A percentile compares a stretch with the other conserved stretches of the same genome.
phyloP scores from a whole-genome alignment of 2,888 invertebrate species.

The Imbricaverruca yamaguchii region DNA sequence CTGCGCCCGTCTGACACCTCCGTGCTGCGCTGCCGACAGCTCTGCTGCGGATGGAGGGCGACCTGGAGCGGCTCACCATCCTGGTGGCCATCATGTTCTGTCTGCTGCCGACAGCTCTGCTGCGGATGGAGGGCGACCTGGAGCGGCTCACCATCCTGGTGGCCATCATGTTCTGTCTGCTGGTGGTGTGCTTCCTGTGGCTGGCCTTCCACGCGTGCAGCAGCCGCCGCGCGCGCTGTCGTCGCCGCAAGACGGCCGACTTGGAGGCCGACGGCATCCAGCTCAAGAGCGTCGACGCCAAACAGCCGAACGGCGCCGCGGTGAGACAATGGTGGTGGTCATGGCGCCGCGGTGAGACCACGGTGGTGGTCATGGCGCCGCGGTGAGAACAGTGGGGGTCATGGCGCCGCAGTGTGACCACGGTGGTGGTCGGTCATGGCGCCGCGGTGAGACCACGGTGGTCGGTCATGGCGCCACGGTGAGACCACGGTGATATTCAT shows the following conservation, averaged over 20 bases:
- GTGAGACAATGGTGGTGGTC: not conserved
- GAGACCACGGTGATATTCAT: no score
- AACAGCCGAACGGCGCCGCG: not conserved
- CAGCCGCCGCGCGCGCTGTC: not conserved
- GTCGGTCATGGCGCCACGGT: no score
- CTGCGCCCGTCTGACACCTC: not conserved
- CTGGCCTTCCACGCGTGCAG: constrained; percentile 9
- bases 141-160: constrained; percentile 10
- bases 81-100: constrained; percentile 14
- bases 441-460: not conserved
- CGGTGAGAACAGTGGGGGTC: not conserved
- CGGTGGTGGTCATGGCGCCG: not conserved
- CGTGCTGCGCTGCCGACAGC: not conserved
- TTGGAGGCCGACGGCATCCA: not conserved
- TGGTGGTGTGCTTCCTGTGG: not conserved
- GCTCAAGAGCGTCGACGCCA: not conserved
- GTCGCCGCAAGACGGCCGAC: not conserved
- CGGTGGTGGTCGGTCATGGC: no score
- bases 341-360: not conserved
- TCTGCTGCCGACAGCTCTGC: not conserved
- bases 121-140: not conserved
- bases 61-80: constrained; percentile 10
- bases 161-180: constrained; percentile 3
- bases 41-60: not conserved
- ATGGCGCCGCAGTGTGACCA: no score